phyloP scores from a whole-genome alignment of 1,140 invertebrate species.

The Medauroidea extradentata region DNA sequence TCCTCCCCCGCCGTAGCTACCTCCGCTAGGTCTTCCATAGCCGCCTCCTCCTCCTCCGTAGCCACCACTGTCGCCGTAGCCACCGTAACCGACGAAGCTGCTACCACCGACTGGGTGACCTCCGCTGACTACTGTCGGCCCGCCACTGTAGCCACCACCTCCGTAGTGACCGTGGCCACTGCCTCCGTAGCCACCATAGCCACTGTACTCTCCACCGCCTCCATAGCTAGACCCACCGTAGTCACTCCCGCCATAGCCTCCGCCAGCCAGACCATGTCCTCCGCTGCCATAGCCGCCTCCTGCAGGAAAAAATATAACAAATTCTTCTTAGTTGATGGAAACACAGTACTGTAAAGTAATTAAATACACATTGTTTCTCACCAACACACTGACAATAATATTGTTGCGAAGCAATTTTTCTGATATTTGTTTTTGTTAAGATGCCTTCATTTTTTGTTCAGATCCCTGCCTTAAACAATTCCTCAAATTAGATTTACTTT shows the following conservation, averaged over 20 bases:
- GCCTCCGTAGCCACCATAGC: conserved; percentile 11
- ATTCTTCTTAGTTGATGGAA: too few relatives aligned
- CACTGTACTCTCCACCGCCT: neutral
- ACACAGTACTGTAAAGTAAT: too few relatives aligned
- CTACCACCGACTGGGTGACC: conserved; percentile 17
- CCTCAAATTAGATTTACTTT: too few relatives aligned
- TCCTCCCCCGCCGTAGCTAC: conserved; percentile 5
- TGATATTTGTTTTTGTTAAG: too few relatives aligned
- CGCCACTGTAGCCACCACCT: conserved; percentile 11
- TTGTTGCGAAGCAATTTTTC: too few relatives aligned
- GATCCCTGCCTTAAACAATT: too few relatives aligned
- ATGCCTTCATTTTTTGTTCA: too few relatives aligned
- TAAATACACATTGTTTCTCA: too few relatives aligned
- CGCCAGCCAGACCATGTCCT: conserved; percentile 29
- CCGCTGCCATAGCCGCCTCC: conserved; percentile 18
- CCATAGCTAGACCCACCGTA: conserved; percentile 10
- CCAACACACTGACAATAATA: too few relatives aligned
- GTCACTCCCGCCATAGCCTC: conserved; percentile 18
- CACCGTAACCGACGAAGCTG: conserved; percentile 33
- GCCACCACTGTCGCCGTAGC: conserved; percentile 33
- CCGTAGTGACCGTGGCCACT: neutral
- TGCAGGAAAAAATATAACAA: neutral
- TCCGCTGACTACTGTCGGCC: neutral
- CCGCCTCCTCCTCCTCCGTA: conserved; percentile 2
- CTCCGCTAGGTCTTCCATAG: too few relatives aligned